Conservation (phyloP, 2,888 invertebrate genomes). For the Drosophila niveifrons region DNA sequence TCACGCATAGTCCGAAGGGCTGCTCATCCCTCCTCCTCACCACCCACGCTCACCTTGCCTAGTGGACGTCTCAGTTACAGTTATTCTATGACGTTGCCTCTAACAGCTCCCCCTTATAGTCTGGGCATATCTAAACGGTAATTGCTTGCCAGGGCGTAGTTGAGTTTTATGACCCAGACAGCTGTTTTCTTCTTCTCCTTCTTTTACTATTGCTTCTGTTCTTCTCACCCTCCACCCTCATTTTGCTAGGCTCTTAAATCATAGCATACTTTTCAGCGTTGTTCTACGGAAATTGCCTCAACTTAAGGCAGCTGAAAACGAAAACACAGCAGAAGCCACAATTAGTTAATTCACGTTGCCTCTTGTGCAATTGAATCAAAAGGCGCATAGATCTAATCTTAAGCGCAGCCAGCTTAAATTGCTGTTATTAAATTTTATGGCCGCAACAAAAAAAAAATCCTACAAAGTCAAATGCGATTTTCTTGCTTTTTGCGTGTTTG, state of each 20-base stretch:
- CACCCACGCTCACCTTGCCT: background rate
- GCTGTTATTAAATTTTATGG: constrained; percentile 59
- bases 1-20: constrained; percentile 54
- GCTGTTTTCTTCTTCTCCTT: constrained; percentile 55
- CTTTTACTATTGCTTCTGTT: background rate
- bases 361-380: constrained; percentile 51
- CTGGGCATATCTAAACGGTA: constrained; percentile 69
- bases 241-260: constrained; percentile 46
- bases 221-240: background rate
- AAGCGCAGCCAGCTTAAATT: constrained; percentile 44
- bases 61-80: constrained; percentile 72
- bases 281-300: constrained; percentile 27
- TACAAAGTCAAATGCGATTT: constrained; percentile 9
- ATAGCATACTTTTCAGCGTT: constrained; percentile 55
- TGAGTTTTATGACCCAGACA: constrained; percentile 74
- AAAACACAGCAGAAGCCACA: constrained; percentile 27
- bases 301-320: constrained; percentile 14
- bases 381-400: constrained; percentile 51
- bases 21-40: constrained; percentile 25
- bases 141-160: constrained; percentile 73
- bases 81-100: constrained; percentile 12
- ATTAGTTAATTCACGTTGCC: constrained; percentile 50
- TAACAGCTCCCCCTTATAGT: constrained; percentile 24
- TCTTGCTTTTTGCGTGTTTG: constrained; percentile 18
- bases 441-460: background rate